Evolutionary conservation across 2,888 invertebrate species (phyloP), one percentile per base, ranked within the genome.

Genomic region (Scrobipalpa atriplicella): DNA sequence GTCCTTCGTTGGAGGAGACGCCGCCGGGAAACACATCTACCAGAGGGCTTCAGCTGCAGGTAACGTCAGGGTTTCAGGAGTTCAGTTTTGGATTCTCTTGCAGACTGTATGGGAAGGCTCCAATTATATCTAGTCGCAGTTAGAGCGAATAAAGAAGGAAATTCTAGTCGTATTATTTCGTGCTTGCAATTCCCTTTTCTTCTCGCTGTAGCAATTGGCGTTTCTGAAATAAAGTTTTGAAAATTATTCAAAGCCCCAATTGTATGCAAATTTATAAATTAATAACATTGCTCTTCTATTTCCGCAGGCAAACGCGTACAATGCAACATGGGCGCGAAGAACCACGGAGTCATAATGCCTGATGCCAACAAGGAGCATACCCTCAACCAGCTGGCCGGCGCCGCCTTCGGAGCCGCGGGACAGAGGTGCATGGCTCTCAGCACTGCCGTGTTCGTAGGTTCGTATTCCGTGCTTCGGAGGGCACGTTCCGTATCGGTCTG

Each of bases 401-500:
- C 99, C 0, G 99, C 99, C 0, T 99, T 99, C 89, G 99, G 99
- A 0, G 99, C 99, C 8, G 99, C 99, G 54, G 99, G 99, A 0
- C 99, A 99, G 89, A 94, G 99, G 54, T 99, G 99, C 86, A 99
- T 99, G 99, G 99, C 99, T 0, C 94, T 99, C 63, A 98, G 99
- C 65, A 98, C 98, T 0, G 98, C 96, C 1, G 95, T 99, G 39
- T 96, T 99, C 85, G 98, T 99, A 0, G 98, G 98, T 73, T 72
- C 83, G 86, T 79, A 61, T 51, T 6, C 8, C n/a, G n/a, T n/a
- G n/a, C n/a, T n/a, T n/a, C n/a, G n/a, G n/a, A n/a, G n/a, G n/a
- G n/a, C n/a, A n/a, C n/a, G n/a, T n/a, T n/a, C n/a, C n/a, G n/a
- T n/a, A n/a, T n/a, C n/a, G n/a, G n/a, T n/a, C n/a, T n/a, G n/a